Evolutionary conservation across 2,113 vertebrate species (phyloP).

Genomic region (Mustela lutreola): DNA sequence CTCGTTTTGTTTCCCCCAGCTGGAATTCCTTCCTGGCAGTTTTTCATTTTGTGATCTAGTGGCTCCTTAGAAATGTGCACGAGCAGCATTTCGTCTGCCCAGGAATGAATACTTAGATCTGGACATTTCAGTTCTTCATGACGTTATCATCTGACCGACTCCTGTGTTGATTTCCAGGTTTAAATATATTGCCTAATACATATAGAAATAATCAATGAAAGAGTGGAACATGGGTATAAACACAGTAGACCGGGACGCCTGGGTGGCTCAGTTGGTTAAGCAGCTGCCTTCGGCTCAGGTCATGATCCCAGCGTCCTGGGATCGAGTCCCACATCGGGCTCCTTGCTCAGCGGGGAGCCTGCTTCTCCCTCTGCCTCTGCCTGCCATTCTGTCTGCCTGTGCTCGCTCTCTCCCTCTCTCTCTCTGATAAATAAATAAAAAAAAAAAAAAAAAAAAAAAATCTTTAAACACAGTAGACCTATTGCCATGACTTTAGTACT

Average conservation of each 20-base stretch:
- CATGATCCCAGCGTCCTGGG: no score
- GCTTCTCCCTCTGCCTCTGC: no score
- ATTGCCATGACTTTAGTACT: not conserved
- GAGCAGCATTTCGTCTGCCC: not conserved
- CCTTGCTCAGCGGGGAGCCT: no score
- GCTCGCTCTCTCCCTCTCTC: no score
- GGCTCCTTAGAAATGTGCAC: not conserved
- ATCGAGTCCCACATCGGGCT: no score
- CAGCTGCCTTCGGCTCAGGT: no score
- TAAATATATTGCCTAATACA: not conserved
- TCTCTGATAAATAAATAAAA: no score
- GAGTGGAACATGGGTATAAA: not conserved
- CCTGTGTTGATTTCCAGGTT: not conserved
- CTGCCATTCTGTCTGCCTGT: no score
- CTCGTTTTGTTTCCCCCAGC: not conserved
- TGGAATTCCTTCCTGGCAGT: not conserved
- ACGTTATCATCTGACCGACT: not conserved
- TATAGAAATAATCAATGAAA: not conserved
- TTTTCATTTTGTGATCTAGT: not conserved
- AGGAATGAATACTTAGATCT: not conserved
- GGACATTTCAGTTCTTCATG: not conserved
- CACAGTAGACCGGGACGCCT: not conserved
- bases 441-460: no score
- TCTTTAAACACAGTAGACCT: not conserved
- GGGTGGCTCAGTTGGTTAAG: no score